These are phyloP conservation scores for Vesta saturnalis DNA, from an alignment of 2,888 invertebrate species.

Conservation along the genomic window DNA sequence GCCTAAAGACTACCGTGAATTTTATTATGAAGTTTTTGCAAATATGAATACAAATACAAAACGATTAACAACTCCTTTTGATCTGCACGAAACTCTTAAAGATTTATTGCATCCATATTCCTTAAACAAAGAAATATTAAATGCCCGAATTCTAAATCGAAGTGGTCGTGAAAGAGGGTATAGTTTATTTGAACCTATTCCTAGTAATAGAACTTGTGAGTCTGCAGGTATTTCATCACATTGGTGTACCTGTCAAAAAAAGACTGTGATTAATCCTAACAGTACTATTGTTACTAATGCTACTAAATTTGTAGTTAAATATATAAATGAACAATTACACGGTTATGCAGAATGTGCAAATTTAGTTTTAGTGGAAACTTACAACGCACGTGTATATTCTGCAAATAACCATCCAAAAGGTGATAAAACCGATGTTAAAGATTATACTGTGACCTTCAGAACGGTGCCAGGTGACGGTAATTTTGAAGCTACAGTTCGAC, in stretches of 20 bases:
- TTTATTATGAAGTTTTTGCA: slow-evolving; percentile 69
- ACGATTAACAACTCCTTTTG: slow-evolving; percentile 83
- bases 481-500: slow-evolving; percentile 82
- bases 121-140: slow-evolving; percentile 60
- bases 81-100: slow-evolving; percentile 80
- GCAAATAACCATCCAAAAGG: slow-evolving; percentile 59
- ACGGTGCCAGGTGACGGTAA: slow-evolving; percentile 75
- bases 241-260: slow-evolving; percentile 89
- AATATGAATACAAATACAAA: slow-evolving; percentile 74
- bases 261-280: slow-evolving; percentile 66
- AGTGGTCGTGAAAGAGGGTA: slow-evolving; percentile 66
- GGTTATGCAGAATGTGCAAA: slow-evolving; percentile 73
- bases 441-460: slow-evolving; percentile 71
- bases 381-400: slow-evolving; percentile 72
- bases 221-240: slow-evolving; percentile 82
- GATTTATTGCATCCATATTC: slow-evolving; percentile 71
- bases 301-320: slow-evolving; percentile 69
- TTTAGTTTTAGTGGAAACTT: slow-evolving; percentile 70
- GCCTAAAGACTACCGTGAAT: slow-evolving; percentile 75
- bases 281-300: slow-evolving; percentile 68
- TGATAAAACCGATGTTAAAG: slow-evolving; percentile 64
- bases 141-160: slow-evolving; percentile 54
- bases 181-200: slow-evolving; percentile 81
- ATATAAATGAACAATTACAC: slow-evolving; percentile 72
- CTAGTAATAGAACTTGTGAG: slow-evolving; percentile 77